These are phyloP conservation scores for Clupea harengus DNA, from an alignment of 2,113 vertebrate species.

Conservation along the genomic window DNA sequence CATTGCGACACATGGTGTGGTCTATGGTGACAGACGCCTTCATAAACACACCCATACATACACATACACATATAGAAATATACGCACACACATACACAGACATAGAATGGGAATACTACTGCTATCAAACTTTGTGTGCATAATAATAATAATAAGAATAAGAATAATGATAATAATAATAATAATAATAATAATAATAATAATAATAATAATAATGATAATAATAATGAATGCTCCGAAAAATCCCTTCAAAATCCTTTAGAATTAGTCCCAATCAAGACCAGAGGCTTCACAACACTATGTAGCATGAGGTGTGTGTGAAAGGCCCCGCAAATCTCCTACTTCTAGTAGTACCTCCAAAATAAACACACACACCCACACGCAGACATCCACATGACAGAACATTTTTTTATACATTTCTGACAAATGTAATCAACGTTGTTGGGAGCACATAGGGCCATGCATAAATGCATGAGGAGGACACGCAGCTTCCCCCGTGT, in stretches of 20 bases:
- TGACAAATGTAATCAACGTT: conserved; percentile 16
- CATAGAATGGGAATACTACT: background rate
- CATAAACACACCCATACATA: background rate
- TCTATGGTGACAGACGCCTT: background rate
- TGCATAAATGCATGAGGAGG: conserved; percentile 13
- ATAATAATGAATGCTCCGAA: background rate
- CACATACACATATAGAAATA: no score
- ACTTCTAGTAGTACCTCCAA: background rate
- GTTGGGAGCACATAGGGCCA: background rate
- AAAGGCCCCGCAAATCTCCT: background rate
- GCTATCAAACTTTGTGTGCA: background rate
- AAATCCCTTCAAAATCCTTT: background rate
- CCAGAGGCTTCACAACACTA: background rate
- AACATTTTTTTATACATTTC: conserved; percentile 12
- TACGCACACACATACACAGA: no score
- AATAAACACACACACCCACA: conserved; percentile 30
- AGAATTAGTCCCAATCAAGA: background rate
- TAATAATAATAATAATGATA: background rate
- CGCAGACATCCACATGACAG: background rate
- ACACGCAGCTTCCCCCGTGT: background rate
- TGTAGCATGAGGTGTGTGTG: background rate
- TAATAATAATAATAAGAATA: background rate
- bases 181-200: background rate
- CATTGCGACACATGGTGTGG: background rate
- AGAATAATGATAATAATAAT: background rate